phyloP scores from a whole-genome alignment of 2,888 invertebrate genomes.

The Melipona bicolor region DNA sequence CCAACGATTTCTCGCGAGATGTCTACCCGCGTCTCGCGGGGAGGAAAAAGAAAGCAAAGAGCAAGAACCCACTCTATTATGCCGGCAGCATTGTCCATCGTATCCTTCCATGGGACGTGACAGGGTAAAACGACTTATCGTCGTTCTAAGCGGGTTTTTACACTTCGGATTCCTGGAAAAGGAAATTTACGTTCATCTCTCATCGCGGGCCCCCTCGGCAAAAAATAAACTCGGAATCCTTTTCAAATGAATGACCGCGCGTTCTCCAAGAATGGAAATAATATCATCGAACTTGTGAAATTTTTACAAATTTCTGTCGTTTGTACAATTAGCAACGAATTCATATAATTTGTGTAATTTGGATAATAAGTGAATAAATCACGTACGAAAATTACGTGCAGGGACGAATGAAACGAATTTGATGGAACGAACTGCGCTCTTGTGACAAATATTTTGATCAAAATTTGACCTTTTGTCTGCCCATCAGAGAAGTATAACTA shows the following conservation, averaged over 20 bases:
- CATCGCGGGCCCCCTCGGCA: not conserved
- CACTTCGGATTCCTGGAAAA: conserved; percentile 19
- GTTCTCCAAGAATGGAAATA: not conserved
- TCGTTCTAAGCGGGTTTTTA: conserved; percentile 32
- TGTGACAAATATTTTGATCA: no score
- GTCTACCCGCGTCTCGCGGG: conserved; percentile 22
- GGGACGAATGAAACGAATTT: no score
- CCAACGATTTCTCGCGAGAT: conserved; percentile 37
- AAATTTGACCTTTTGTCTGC: no score
- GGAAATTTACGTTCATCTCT: not conserved
- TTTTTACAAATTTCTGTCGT: no score
- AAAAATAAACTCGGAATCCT: not conserved
- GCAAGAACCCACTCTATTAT: conserved; percentile 12
- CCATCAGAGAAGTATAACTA: no score
- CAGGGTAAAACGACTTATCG: conserved; percentile 28
- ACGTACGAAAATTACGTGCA: no score
- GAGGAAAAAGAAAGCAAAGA: not conserved
- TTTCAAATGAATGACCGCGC: not conserved
- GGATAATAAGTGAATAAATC: no score
- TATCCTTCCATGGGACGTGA: conserved; percentile 38
- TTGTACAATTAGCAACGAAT: no score
- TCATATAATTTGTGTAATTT: no score
- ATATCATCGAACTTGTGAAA: no score
- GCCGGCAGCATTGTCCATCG: conserved; percentile 37
- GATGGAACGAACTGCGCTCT: no score